These are phyloP conservation scores for Cheumatopsyche charites DNA, from an alignment of 1,140 invertebrate species.

Conservation along the genomic window DNA sequence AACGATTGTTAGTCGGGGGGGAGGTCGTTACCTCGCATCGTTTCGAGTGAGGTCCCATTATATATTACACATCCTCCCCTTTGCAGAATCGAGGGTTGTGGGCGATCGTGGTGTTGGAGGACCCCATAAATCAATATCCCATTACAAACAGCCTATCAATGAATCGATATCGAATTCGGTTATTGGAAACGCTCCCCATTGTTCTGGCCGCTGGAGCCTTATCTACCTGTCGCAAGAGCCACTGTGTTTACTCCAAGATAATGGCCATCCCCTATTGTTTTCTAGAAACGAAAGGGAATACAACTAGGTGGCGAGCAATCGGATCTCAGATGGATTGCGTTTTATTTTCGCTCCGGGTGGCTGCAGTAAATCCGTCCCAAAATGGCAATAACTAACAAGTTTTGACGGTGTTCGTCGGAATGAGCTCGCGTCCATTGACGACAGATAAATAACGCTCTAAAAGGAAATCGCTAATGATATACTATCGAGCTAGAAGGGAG, in stretches of 20 bases:
- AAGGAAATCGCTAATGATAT: conserved; percentile 59
- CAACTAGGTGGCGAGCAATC: too few species aligned
- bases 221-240: conserved; percentile 37
- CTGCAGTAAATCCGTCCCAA: conserved; percentile 11
- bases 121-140: conserved; percentile 48
- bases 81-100: conserved; percentile 4
- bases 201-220: conserved; percentile 37
- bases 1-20: background rate
- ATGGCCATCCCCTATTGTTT: too few species aligned
- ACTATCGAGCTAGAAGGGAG: conserved; percentile 42
- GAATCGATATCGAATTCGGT: conserved; percentile 49
- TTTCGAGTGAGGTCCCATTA: conserved; percentile 20
- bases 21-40: conserved; percentile 5
- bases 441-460: conserved; percentile 54
- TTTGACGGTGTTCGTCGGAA: conserved; percentile 40
- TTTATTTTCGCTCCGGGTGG: background rate
- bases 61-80: too few species aligned
- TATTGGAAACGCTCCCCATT: conserved; percentile 46
- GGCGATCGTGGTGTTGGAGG: conserved; percentile 8
- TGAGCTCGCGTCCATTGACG: conserved; percentile 53
- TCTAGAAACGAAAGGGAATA: too few species aligned
- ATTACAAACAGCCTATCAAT: conserved; percentile 47
- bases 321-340: too few species aligned
- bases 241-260: too few species aligned
- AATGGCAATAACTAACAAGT: conserved; percentile 43